Base-by-base conservation (phyloP, 1,140 invertebrate species). In the Meloidogyne exigua region DNA sequence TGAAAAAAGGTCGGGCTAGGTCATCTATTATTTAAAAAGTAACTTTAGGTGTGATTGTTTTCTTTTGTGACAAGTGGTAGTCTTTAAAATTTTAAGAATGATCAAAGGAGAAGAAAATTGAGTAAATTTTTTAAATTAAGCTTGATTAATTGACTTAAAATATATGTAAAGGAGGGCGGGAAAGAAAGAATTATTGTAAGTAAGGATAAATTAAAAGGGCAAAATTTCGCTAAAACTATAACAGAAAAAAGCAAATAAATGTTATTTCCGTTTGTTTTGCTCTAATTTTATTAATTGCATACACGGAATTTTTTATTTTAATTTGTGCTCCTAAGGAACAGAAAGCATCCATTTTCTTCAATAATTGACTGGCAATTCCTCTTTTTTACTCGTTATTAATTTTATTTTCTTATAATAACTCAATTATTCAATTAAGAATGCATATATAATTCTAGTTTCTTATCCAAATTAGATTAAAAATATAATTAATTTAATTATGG, bases 211-310 rank as follows among this genome's bases (percentile, higher is more conserved):
- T n/a, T n/a, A 57, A 57, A 57, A 21, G n/a, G 7, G 7, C 0
- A 12, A 57, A 57, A 1, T 57, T 57, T 57, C 49, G 2, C 0
- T 57, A 57, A 57, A 57, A 57, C 3, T 9, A 44, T 57, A n/a
- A 57, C 49, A 18, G 18, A 57, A 57, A 49, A 49, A 57, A 57
- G 49, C 49, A 57, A 57, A 57, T 9, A 57, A 57, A 57, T 57
- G 49, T n/a, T n/a, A 57, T 57, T 57, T 57, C 49, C 49, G 49
- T 57, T 39, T 57, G 49, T 57, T 57, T n/a, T 57, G 49, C 49
- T n/a, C 49, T 57, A 57, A 57, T 57, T 57, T 57, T 5, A 57
- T 57, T 57, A 57, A 57, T 57, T 57, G 49, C 49, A 57, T 57
- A 57, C 49, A 57, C 49, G 49, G 49, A 57, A 57, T 57, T 57